Evolutionary conservation across 2,797 vertebrate genomes (phyloP).

Genomic region (Diceros bicornis): DNA sequence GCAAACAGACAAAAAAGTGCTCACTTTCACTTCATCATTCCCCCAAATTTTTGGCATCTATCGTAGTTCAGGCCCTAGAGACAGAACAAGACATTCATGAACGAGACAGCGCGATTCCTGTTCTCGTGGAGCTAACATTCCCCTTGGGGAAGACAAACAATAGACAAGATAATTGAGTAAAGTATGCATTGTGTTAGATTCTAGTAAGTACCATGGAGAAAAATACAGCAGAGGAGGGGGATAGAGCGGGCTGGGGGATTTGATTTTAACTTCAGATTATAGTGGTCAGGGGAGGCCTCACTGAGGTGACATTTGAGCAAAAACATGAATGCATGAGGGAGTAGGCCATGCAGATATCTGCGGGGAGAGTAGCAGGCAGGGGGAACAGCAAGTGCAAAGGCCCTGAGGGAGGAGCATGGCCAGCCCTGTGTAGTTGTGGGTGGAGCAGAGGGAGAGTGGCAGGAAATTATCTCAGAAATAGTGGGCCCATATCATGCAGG

Average conservation of each 20-base stretch:
- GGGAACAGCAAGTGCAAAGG: not conserved
- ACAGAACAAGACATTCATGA: not conserved
- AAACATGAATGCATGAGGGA: not conserved
- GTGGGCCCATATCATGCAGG: no score
- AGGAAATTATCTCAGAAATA: not conserved
- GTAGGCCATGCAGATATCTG: not conserved
- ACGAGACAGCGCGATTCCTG: not conserved
- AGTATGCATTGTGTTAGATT: not conserved
- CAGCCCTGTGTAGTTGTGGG: not conserved
- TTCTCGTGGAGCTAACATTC: not conserved
- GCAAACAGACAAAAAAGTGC: not conserved
- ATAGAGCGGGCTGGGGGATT: no score
- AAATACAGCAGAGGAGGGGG: not conserved
- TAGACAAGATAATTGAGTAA: not conserved
- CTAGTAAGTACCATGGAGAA: not conserved
- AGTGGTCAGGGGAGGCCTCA: not conserved
- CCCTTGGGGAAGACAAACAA: not conserved
- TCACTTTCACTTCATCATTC: not conserved
- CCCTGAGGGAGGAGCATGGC: not conserved
- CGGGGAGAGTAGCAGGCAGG: not conserved
- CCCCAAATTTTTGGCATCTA: not conserved
- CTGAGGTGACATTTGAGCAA: not conserved
- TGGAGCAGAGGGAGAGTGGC: not conserved
- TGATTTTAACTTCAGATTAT: not conserved
- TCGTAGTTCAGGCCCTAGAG: not conserved